Evolutionary conservation across 2,888 invertebrate species (phyloP), one percentile per base, ranked within the genome.

Genomic region (Prenolepis imparis): DNA sequence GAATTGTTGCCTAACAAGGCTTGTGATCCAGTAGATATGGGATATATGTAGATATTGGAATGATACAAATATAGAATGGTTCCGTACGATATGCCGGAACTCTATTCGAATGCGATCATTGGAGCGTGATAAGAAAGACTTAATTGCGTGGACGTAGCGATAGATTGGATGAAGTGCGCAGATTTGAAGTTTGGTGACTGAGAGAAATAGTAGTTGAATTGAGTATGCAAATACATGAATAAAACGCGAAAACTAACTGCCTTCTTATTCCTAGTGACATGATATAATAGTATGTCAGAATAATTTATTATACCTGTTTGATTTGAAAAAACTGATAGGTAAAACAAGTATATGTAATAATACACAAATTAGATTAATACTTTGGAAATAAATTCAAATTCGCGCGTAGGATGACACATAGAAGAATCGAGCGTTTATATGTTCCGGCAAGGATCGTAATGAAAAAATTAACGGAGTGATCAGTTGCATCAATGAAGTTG

Each of bases 21-120:
- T 41, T 15, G 18, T 8, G 32, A 59, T 68, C 24, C 55, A 55
- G 9, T 36, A 36, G 32, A 59, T 44, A 44, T 44, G 57, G 15
- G 6, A 72, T 44, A 57, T 44, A 36, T 12, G 32, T 39, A 73
- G 28, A 21, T 32, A 36, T 44, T 44, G 57, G 21, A 72, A 44
- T 78, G 44, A 78, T 80, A 73, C 18, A 80, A 59, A 80, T 36
- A 18, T 80, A 59, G 36, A 36, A 72, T 32, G 18, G 59, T 73
- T 80, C 44, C 78, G 73, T 18, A 44, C 44, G 28, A 61, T 77
- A 80, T 80, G 78, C 78, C 78, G 78, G 78, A 80, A 80, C 73
- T 72, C 57, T 44, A 44, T 9, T 24, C 59, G 44, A 80, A 80
- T 72, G 36, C 59, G 44, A 73, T 73, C 41, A 59, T 44, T 80